Conservation (phyloP, 2,113 vertebrate genomes). For the Acanthisitta chloris region DNA sequence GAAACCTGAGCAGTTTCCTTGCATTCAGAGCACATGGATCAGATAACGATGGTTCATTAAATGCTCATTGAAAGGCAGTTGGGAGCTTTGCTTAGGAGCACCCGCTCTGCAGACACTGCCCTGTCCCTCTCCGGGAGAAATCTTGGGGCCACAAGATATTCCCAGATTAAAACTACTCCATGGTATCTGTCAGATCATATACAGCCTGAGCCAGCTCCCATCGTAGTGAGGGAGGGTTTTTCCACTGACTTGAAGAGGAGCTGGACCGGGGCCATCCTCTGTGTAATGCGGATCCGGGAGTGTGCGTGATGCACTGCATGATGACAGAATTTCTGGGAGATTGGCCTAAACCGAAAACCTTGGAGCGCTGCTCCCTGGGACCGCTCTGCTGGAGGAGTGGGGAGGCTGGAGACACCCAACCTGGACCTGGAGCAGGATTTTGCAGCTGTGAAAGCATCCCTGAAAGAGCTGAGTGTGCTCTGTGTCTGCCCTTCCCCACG, state of each 20-base stretch:
- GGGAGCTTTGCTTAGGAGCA: neutral
- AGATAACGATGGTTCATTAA: neutral
- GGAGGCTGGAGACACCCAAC: neutral
- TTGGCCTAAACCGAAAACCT: conserved; percentile 43
- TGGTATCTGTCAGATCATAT: conserved; percentile 9
- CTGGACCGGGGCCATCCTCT: neutral
- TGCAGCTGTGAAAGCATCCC: neutral
- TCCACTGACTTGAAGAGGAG: conserved; percentile 31
- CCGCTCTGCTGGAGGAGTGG: neutral
- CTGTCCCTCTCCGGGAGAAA: neutral
- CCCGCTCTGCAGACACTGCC: neutral
- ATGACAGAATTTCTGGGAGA: conserved; percentile 66
- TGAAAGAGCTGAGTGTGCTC: neutral
- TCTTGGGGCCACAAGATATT: neutral
- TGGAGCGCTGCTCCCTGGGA: neutral
- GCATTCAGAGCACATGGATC: conserved; percentile 15
- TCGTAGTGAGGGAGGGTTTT: conserved; percentile 42
- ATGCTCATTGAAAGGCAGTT: neutral
- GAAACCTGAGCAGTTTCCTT: neutral
- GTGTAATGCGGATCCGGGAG: conserved; percentile 57
- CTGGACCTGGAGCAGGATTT: neutral
- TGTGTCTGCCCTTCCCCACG: accelerated
- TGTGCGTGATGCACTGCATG: conserved; percentile 61
- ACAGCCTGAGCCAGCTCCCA: neutral
- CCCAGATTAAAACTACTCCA: neutral